A percentile compares a stretch with the other conserved stretches of the same genome.
Evolutionary conservation across 2,888 invertebrate species (phyloP).

Genomic region (Amitus sp.): DNA sequence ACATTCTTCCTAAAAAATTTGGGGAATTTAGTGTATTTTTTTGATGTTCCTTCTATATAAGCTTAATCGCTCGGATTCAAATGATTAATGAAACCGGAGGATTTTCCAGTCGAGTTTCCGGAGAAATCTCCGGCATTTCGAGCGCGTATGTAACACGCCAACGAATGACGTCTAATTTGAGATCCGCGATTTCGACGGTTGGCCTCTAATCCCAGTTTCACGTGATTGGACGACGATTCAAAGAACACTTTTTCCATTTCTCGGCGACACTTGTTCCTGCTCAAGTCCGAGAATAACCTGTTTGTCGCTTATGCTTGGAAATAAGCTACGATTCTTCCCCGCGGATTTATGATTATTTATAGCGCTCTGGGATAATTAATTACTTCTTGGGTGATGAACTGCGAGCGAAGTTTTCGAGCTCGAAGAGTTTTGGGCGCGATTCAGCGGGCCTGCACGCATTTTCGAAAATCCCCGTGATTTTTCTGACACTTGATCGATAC

Average conservation of each 20-base stretch:
- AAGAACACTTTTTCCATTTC: conserved; percentile 12
- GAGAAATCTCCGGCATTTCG: conserved; percentile 10
- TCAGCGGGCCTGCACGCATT: no score
- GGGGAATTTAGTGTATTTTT: no score
- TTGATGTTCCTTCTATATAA: no score
- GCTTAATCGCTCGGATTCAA: no score
- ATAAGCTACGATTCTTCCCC: neutral
- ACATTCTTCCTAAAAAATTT: no score
- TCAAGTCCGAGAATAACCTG: neutral
- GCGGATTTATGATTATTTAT: conserved; percentile 2
- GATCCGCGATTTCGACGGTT: conserved; percentile 19
- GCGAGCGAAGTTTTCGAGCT: neutral
- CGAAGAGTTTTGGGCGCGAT: neutral
- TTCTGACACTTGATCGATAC: no score
- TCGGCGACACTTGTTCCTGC: neutral
- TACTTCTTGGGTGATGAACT: conserved; percentile 1
- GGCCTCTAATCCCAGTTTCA: conserved; percentile 28
- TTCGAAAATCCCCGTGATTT: no score
- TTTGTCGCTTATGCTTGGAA: neutral
- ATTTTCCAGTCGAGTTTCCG: neutral
- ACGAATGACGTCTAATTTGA: conserved; percentile 24
- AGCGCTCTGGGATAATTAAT: neutral
- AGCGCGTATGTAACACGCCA: conserved; percentile 9
- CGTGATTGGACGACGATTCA: conserved; percentile 19
- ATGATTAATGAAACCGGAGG: no score